A percentile compares a stretch with the other conserved stretches of the same genome.
These are phyloP conservation scores for Anser cygnoides DNA, from an alignment of 2,113 vertebrate genomes.

Conservation along the genomic window DNA sequence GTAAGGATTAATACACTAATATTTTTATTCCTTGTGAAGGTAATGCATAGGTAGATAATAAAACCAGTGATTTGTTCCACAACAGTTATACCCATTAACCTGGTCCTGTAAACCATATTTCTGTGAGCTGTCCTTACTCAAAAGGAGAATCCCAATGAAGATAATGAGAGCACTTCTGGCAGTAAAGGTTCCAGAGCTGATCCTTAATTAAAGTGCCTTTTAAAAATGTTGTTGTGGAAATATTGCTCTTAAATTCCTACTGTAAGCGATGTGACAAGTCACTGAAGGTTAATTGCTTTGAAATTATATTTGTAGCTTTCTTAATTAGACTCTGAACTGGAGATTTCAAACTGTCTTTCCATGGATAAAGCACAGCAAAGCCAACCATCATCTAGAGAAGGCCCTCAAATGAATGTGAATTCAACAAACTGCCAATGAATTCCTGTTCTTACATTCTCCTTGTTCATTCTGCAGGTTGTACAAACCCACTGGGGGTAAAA, in stretches of 20 bases:
- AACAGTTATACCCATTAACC: background rate
- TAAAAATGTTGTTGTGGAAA: constrained; percentile 22
- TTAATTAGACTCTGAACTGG: constrained; percentile 57
- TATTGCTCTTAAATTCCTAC: background rate
- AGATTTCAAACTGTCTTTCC: constrained; percentile 16
- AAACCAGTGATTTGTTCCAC: background rate
- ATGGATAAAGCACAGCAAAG: constrained; percentile 21
- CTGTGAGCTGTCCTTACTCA: background rate
- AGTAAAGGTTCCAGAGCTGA: background rate
- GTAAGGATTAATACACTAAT: background rate
- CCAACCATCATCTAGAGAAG: constrained; percentile 40
- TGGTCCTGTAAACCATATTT: background rate
- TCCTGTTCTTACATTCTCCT: background rate
- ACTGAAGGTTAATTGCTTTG: constrained; percentile 50
- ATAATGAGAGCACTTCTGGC: background rate
- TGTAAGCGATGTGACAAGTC: background rate
- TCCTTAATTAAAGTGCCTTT: constrained; percentile 21
- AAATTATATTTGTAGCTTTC: constrained; percentile 53
- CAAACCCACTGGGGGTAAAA: background rate
- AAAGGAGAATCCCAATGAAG: background rate
- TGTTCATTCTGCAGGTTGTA: constrained; percentile 10
- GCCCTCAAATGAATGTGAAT: constrained; percentile 49
- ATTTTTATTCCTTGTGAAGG: background rate
- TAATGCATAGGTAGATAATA: background rate
- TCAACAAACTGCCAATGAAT: constrained; percentile 40